These are phyloP conservation scores for Hydrocynus forskahlii DNA, from an alignment of 2,797 vertebrate species.

Conservation along the genomic window DNA sequence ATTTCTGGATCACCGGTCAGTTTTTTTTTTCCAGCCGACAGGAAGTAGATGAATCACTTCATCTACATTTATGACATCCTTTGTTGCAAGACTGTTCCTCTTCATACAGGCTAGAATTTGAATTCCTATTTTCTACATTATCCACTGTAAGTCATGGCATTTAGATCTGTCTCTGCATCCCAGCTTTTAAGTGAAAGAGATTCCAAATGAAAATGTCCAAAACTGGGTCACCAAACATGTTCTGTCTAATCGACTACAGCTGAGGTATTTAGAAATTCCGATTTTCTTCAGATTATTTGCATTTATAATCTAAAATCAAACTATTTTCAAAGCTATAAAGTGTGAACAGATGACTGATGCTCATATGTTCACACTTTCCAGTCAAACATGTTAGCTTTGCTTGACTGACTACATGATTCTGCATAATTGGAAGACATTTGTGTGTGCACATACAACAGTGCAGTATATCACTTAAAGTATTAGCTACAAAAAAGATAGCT, in stretches of 20 bases:
- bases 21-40: slow-evolving; percentile 50
- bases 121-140: slow-evolving; percentile 16
- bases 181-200: background rate
- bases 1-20: slow-evolving; percentile 11
- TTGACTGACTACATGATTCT: too few species aligned
- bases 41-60: slow-evolving; percentile 61
- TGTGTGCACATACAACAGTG: too few species aligned
- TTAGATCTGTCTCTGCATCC: background rate
- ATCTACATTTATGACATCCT: slow-evolving; percentile 52
- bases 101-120: slow-evolving; percentile 51
- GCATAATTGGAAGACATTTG: too few species aligned
- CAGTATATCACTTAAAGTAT: too few species aligned
- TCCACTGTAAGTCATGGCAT: background rate
- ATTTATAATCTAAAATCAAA: background rate
- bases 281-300: background rate
- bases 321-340: too few species aligned
- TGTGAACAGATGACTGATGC: too few species aligned
- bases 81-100: slow-evolving; percentile 43
- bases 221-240: too few species aligned
- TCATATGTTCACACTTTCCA: too few species aligned
- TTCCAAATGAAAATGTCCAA: background rate
- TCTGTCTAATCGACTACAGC: too few species aligned
- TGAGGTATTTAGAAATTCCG: too few species aligned
- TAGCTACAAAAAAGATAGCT: too few species aligned
- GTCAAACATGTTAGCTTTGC: too few species aligned